Base-by-base conservation (phyloP, 1,140 invertebrate species). In the Ips typographus region DNA sequence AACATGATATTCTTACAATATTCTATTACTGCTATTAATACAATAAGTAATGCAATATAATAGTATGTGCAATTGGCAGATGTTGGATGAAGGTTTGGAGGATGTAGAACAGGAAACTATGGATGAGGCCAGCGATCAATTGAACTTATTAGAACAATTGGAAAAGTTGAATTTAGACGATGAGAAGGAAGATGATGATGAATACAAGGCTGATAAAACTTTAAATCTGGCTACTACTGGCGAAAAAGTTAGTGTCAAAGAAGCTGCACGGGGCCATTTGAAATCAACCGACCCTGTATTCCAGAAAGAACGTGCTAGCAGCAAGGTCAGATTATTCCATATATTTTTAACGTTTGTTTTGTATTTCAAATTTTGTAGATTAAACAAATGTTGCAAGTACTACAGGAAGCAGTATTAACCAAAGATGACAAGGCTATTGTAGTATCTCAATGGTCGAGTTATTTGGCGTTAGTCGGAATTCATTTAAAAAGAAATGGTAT, bases 381-480 rank as follows among this genome's bases (percentile, higher is more conserved):
- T 44, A 76, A 80, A 5, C 82, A 83, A 2, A 82, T 91, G 3
- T 77, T 92, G 51, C 78, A 88, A 3, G 84, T 84, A 43, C 73
- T 92, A 0, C 74, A 85, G 52, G 78, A 85, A 53, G 83, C 81
- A 22, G 80, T 91, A n/a, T 74, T 90, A 36, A 40, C 72, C 1
- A 79, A 79, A 1, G 79, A 81, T n/a, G 90, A 93, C 65, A 93
- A 93, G 77, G 84, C 86, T n/a, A 88, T 96, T 2, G 84, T 96
- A 4, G 92, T 96, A 1, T 95, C 94, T 0, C 93, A 96, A 77
- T 96, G 93, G 93, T 89, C 91, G 0, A 86, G 85, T 1, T 86
- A 94, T 75, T 78, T 96, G 3, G 78, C 87, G 1, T 83, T 96
- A 40, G 79, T 96, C 7, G 83, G 84, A 40, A 66, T 76, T 1